phyloP scores from a whole-genome alignment of 2,797 vertebrate genomes.

The Acipenser ruthenus region DNA sequence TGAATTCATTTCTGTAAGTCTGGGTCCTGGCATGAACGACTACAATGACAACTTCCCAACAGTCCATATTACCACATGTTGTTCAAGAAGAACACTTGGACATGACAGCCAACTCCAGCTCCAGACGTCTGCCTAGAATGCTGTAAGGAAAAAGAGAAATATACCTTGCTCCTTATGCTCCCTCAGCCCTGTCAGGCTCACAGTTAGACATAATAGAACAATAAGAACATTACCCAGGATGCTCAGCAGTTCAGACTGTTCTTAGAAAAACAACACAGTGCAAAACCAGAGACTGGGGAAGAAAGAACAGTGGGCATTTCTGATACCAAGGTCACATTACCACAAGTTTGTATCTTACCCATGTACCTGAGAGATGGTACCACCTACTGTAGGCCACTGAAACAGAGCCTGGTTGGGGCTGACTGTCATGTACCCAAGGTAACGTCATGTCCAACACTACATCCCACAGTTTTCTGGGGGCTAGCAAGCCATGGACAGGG shows the following conservation, averaged over 20 bases:
- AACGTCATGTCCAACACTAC: constrained; percentile 88
- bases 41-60: constrained; percentile 31
- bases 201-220: constrained; percentile 50
- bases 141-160: constrained; percentile 59
- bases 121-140: constrained; percentile 49
- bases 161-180: constrained; percentile 59
- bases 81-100: constrained; percentile 63
- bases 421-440: constrained; percentile 98
- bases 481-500: constrained; percentile 70
- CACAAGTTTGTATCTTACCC: constrained; percentile 62
- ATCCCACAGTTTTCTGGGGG: constrained; percentile 83
- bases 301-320: constrained; percentile 44
- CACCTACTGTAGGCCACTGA: constrained; percentile 45
- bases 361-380: constrained; percentile 48
- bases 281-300: constrained; percentile 45
- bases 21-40: too few relatives aligned
- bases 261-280: constrained; percentile 39
- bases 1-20: too few relatives aligned
- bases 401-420: constrained; percentile 81
- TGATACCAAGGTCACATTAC: constrained; percentile 44
- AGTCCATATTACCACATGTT: constrained; percentile 64
- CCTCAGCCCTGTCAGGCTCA: constrained; percentile 58
- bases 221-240: constrained; percentile 43
- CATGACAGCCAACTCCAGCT: constrained; percentile 71
- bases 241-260: constrained; percentile 46